Base-by-base conservation (phyloP, 2,797 vertebrate genomes). In the Sebastes reedi region DNA sequence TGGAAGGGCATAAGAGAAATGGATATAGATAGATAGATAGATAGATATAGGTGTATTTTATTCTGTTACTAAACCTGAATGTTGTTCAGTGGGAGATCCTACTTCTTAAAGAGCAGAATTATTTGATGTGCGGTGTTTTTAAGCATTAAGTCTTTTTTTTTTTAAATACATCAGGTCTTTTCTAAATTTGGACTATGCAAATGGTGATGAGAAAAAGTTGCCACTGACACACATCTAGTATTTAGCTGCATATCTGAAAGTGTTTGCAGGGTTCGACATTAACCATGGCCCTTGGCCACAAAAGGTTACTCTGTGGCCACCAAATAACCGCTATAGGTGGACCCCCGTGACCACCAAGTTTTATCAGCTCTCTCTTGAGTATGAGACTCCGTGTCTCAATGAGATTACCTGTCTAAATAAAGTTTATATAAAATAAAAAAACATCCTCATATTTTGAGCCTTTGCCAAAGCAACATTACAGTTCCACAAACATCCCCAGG, bases 171-270 rank as follows among this genome's bases (percentile, higher is more conserved):
- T 55, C 13, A 46, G 5, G 3, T 66, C 3, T 1, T 50, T 62
- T 76, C 36, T 61, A 61, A 65, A 59, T 87, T 72, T 76, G 2
- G 56, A 72, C n/a, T 22, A 18, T 11, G 80, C n/a, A 74, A 32
- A 64, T 3, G 4, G n/a, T 39, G 32, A 8, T 60, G 69, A 74
- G 11, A 32, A 73, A 74, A 77, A 14, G 16, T 59, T 77, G 18
- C 9, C 2, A 39, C 69, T 46, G 64, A 77, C 56, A 72, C 52
- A 64, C 29, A 18, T 22, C 27, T 65, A 22, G 12, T 81, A 54
- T 88, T 89, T 82, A 77, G 58, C 32, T 74, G 22, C 27, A 22
- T 55, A 14, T 80, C 71, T 64, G 46, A 66, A 68, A 72, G 10
- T 9, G 16, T 18, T 46, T 36, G 39, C 39, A 42, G 39, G 14